Percentiles rank a stretch among this genome's conserved stretches.
Evolutionary conservation across 2,113 vertebrate species (phyloP).

Genomic region (Chionomys nivalis): DNA sequence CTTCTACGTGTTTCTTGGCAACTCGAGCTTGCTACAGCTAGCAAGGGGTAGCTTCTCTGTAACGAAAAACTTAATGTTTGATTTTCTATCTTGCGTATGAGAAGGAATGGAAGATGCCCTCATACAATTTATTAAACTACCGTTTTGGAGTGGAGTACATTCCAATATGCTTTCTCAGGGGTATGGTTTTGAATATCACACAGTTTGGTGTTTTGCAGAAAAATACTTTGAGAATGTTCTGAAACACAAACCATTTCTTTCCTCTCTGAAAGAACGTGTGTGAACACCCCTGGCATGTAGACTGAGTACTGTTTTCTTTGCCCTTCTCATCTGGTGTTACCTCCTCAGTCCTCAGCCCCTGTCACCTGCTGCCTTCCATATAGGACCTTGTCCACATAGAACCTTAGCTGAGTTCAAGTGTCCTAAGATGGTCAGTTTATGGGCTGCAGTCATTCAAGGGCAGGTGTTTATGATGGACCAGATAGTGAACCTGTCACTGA

Average conservation of each 20-base stretch:
- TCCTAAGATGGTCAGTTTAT: not conserved
- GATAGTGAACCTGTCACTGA: not conserved
- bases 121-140: not conserved
- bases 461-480: not conserved
- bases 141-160: not conserved
- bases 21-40: not conserved
- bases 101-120: constrained; percentile 17
- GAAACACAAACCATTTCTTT: not conserved
- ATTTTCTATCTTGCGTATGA: not conserved
- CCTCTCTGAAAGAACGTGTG: not conserved
- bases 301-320: not conserved
- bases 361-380: not conserved
- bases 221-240: not conserved
- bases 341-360: not conserved
- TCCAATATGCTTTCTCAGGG: not conserved
- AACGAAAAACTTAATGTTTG: not conserved
- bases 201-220: not conserved
- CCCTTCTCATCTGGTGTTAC: not conserved
- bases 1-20: not conserved
- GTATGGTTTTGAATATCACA: not conserved
- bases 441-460: not conserved
- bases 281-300: not conserved
- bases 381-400: not conserved
- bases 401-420: not conserved
- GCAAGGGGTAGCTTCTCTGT: not conserved